Evolutionary conservation across 92 coral and sea anemone genomes (phyloP).

Genomic region (Meandrina meandrites): DNA sequence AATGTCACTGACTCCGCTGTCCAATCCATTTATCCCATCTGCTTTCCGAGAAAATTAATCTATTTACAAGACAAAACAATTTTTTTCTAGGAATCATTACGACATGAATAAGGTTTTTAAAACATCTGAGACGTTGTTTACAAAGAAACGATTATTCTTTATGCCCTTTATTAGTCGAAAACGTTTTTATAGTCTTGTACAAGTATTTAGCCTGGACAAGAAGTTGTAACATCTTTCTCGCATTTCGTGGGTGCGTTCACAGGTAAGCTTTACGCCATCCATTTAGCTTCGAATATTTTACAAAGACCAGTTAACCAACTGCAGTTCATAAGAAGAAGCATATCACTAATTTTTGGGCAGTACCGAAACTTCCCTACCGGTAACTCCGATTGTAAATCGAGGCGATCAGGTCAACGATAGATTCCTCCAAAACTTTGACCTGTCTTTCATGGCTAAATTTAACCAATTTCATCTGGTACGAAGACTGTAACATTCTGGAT

Average conservation of each 20-base stretch:
- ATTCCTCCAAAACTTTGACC: not conserved
- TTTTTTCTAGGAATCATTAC: not conserved
- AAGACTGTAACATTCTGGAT: not conserved
- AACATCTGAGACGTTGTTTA: not conserved
- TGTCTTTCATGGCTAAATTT: not conserved
- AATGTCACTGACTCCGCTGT: not conserved
- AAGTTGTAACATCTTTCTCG: not conserved
- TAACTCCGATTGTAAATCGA: not conserved
- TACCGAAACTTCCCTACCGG: not conserved
- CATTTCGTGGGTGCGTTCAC: not conserved
- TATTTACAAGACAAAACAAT: not conserved
- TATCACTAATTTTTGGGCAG: not conserved
- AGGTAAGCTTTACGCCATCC: not conserved
- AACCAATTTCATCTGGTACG: not conserved
- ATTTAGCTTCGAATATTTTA: not conserved
- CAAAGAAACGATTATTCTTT: not conserved
- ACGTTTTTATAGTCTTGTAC: not conserved
- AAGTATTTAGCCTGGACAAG: not conserved
- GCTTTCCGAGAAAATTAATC: not conserved
- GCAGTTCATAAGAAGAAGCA: not conserved
- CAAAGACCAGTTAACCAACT: not conserved
- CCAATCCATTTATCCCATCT: not conserved
- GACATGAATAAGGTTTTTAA: not conserved
- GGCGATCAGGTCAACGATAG: not conserved
- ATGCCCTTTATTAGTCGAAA: not conserved